A percentile compares a stretch with the other conserved stretches of the same genome.
These are phyloP conservation scores for Phoxinus dragarum DNA, from an alignment of 2,797 vertebrate genomes.

Conservation along the genomic window DNA sequence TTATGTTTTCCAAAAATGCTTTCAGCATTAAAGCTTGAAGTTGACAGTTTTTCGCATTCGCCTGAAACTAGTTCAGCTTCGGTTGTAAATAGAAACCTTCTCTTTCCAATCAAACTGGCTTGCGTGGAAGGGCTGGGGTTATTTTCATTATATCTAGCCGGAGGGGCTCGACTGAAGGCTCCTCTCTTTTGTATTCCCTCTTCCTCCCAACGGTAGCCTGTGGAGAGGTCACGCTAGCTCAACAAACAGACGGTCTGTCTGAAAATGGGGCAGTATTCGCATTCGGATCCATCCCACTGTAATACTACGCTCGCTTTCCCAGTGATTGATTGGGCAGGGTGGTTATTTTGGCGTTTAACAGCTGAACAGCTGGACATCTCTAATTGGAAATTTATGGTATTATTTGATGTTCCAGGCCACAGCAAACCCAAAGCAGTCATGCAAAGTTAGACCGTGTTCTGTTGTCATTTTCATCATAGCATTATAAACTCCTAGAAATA, in stretches of 20 bases:
- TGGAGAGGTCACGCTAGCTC: constrained; percentile 43
- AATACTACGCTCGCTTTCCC: constrained; percentile 23
- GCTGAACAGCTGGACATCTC: constrained; percentile 45
- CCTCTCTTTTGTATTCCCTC: constrained; percentile 43
- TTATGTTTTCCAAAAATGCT: neutral
- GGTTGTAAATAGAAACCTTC: constrained; percentile 19
- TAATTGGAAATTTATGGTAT: constrained; percentile 48
- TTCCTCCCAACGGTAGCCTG: constrained; percentile 22
- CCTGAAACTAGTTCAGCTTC: constrained; percentile 11
- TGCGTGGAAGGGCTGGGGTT: constrained; percentile 22
- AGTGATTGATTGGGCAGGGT: constrained; percentile 42
- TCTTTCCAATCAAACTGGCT: constrained; percentile 23
- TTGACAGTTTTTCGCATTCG: neutral
- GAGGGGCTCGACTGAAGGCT: constrained; percentile 37
- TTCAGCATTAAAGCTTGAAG: neutral
- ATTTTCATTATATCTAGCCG: constrained; percentile 44
- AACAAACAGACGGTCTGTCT: constrained; percentile 43
- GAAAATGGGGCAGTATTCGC: constrained; percentile 28
- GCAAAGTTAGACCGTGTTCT: constrained; percentile 3
- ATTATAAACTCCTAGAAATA: neutral
- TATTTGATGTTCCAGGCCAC: constrained; percentile 34
- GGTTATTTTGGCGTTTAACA: constrained; percentile 44
- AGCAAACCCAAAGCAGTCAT: constrained; percentile 32
- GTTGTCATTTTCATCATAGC: constrained; percentile 4
- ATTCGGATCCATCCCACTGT: constrained; percentile 31